Evolutionary conservation across 2,888 invertebrate genomes (phyloP).

Genomic region (Pollenia angustigena): DNA sequence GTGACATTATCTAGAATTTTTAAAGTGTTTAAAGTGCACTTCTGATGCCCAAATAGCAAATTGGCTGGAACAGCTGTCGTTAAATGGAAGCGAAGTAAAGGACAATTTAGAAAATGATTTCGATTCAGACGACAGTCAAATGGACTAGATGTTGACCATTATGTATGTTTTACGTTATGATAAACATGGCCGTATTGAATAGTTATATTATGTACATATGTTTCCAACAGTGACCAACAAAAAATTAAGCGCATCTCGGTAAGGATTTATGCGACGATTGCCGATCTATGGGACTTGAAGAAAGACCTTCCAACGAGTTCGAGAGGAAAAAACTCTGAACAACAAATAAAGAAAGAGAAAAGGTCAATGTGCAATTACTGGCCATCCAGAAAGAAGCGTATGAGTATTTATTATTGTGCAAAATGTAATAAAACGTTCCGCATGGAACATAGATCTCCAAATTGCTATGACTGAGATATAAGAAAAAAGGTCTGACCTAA

Average conservation of each 20-base stretch:
- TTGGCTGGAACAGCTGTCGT: slow-evolving; percentile 53
- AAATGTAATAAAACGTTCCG: slow-evolving; percentile 36
- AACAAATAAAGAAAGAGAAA: slow-evolving; percentile 43
- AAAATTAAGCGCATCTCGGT: slow-evolving; percentile 48
- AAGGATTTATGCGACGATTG: slow-evolving; percentile 43
- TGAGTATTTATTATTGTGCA: slow-evolving; percentile 34
- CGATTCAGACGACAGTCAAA: slow-evolving; percentile 61
- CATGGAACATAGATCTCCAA: slow-evolving; percentile 24
- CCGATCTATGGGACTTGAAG: slow-evolving; percentile 32
- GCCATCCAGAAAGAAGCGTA: slow-evolving; percentile 35
- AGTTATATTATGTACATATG: slow-evolving; percentile 44
- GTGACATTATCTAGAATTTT: background rate
- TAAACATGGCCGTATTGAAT: slow-evolving; percentile 40
- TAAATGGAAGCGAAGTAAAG: slow-evolving; percentile 56
- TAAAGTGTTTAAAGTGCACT: background rate
- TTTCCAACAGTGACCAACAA: slow-evolving; percentile 41
- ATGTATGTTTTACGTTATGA: slow-evolving; percentile 17
- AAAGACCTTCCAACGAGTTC: slow-evolving; percentile 54
- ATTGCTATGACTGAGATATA: no score
- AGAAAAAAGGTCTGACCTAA: slow-evolving; percentile 7
- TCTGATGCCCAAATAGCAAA: slow-evolving; percentile 18
- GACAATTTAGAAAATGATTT: slow-evolving; percentile 61
- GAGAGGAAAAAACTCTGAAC: slow-evolving; percentile 10
- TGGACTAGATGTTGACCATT: slow-evolving; percentile 38
- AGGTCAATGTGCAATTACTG: slow-evolving; percentile 48